Base-by-base conservation (phyloP, 2,888 invertebrate species). In the Anarsia innoxiella region DNA sequence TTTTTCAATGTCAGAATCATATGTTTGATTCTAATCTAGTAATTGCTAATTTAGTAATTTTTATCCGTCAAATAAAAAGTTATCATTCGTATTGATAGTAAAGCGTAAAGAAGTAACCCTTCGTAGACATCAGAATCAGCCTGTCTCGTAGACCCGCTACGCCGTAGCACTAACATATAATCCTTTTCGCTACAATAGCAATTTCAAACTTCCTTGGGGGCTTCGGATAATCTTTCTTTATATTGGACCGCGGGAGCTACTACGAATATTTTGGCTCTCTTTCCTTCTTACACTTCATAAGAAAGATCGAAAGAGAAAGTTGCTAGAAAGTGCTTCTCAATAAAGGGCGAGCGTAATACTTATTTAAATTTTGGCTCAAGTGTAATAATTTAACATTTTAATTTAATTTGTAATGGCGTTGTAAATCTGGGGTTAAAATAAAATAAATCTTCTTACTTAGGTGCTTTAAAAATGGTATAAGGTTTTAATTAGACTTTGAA, bases 161-260 rank as follows among this genome's bases (percentile, higher is more conserved):
- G 76, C 53, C 79, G 84, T 79, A 80, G 80, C 75, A 79, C 77
- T 78, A 82, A 79, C 85, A 74, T 85, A 86, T 86, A 86, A 86
- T 86, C 86, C 85, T 84, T 84, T 85, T 86, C 79, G 84, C 83
- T 85, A 85, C 84, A 86, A 86, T 82, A 84, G 85, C 86, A 86
- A 86, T 86, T 86, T 82, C 84, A 80, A 85, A 86, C 84, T 85
- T 86, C 84, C 86, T 86, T 83, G 80, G 85, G 85, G 86, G 80
- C 84, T 82, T 78, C 68, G 79, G 80, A 84, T 85, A 85, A 86
- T 85, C 86, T 85, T 85, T 86, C 86, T 85, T 85, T 84, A 84
- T 85, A 84, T 79, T 77, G 76, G 71, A 72, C 72, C 74, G 71
- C 66, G 26, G 67, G 66, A 60, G n/a, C n/a, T 71, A 70, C 67